A percentile compares a stretch with the other conserved stretches of the same genome.
These are phyloP conservation scores for Mastomys natalensis DNA, from an alignment of 2,113 vertebrate genomes.

Conservation along the genomic window DNA sequence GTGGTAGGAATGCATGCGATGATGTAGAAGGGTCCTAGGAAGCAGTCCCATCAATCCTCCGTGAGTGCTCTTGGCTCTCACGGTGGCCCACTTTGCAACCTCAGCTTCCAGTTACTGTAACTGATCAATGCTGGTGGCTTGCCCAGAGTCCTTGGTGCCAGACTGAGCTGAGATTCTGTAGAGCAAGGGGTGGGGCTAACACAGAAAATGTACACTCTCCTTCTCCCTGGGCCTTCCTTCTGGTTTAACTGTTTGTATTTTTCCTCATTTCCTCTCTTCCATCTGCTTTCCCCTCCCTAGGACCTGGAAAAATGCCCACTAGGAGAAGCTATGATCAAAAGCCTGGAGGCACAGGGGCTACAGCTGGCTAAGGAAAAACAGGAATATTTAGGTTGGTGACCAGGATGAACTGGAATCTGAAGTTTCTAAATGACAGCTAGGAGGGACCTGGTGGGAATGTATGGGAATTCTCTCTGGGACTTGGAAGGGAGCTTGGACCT, in stretches of 20 bases:
- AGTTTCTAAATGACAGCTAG: not conserved
- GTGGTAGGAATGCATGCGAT: not conserved
- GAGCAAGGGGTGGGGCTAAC: not conserved
- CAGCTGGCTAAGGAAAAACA: constrained; percentile 99
- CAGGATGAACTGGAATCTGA: not conserved
- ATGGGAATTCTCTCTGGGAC: not conserved
- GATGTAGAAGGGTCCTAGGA: not conserved
- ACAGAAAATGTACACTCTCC: not conserved
- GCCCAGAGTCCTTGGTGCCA: not conserved
- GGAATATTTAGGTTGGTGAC: constrained; percentile 94
- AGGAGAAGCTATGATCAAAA: constrained; percentile 99
- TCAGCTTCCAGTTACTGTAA: constrained; percentile 17
- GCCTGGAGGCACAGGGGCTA: constrained; percentile 97
- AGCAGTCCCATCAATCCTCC: constrained; percentile 24
- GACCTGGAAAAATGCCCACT: constrained; percentile 98
- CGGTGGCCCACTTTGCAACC: constrained; percentile 51
- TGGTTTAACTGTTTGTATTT: constrained; percentile 32
- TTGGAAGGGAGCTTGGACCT: not conserved
- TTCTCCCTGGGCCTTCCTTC: not conserved
- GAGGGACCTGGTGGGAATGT: not conserved
- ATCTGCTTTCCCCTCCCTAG: constrained; percentile 84
- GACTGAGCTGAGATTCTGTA: constrained; percentile 22
- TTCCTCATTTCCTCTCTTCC: constrained; percentile 50
- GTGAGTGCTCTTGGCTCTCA: not conserved
- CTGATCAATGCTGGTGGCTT: not conserved